A percentile compares a stretch with the other conserved stretches of the same genome.
These are phyloP conservation scores for Pyrochroa serraticornis DNA, from an alignment of 2,888 invertebrate species.

Conservation along the genomic window DNA sequence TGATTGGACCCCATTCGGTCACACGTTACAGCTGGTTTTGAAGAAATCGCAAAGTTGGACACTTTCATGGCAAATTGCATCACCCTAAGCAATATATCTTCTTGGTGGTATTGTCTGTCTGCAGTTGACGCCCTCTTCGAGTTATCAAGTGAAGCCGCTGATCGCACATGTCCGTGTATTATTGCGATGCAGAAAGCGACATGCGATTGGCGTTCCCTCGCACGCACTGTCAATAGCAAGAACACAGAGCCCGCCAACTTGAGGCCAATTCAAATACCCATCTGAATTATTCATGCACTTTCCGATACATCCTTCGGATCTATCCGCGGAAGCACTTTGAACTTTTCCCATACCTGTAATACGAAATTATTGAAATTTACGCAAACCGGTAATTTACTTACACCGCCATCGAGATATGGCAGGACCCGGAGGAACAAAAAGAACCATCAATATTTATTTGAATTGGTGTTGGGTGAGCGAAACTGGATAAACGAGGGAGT, in stretches of 20 bases:
- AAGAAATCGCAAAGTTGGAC: too few relatives aligned
- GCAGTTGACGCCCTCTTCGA: conserved; percentile 41
- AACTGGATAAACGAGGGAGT: too few relatives aligned
- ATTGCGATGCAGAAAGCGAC: conserved; percentile 38
- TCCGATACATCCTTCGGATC: conserved; percentile 35
- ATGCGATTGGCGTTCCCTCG: conserved; percentile 38
- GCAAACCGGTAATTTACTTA: conserved; percentile 5
- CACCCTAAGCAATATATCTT: conserved; percentile 38
- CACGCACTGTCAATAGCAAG: conserved; percentile 37
- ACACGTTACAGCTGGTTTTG: too few relatives aligned
- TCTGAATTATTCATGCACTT: conserved; percentile 42
- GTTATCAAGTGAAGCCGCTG: conserved; percentile 35
- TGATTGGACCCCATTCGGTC: too few relatives aligned
- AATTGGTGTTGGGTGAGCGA: too few relatives aligned
- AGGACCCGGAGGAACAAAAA: conserved; percentile 4
- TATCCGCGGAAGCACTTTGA: conserved; percentile 25
- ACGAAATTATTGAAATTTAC: conserved; percentile 10
- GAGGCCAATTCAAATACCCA: conserved; percentile 35
- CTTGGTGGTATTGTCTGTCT: conserved; percentile 36
- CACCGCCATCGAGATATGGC: conserved; percentile 1
- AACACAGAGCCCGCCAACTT: conserved; percentile 27
- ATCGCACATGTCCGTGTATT: conserved; percentile 36
- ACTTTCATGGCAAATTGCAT: not conserved
- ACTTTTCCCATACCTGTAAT: not conserved
- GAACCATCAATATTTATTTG: not conserved